Conservation (phyloP, 2,113 vertebrate species). For the Psittacus erithacus region DNA sequence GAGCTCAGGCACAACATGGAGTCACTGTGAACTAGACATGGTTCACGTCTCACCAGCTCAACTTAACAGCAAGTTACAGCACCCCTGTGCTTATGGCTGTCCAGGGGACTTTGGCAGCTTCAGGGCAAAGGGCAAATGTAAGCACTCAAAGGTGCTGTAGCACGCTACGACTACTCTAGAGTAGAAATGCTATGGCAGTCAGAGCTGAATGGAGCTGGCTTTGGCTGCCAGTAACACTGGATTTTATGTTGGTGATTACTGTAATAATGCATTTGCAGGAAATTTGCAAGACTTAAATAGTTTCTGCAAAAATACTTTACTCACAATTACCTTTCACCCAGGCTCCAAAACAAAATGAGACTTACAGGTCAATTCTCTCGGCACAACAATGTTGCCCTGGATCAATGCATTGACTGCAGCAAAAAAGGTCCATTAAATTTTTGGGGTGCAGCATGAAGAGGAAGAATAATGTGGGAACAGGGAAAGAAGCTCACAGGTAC, state of each 20-base stretch:
- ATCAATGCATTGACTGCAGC: neutral
- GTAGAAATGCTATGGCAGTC: neutral
- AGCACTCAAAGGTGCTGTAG: neutral
- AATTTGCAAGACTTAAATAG: neutral
- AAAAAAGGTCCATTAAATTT: neutral
- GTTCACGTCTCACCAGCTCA: accelerated
- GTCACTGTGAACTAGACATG: neutral
- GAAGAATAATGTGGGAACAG: neutral
- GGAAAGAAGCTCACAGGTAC: neutral
- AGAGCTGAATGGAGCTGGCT: neutral
- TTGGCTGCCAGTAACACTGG: neutral
- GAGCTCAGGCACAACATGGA: neutral
- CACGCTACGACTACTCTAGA: neutral
- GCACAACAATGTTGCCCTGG: neutral
- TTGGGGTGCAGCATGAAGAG: neutral
- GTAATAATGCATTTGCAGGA: neutral
- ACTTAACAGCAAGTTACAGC: neutral
- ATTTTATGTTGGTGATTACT: neutral
- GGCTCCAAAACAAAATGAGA: neutral
- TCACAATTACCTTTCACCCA: neutral
- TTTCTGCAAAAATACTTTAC: neutral
- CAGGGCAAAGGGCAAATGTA: neutral
- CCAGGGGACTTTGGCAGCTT: neutral
- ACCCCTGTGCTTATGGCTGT: neutral
- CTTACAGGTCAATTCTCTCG: neutral